Evolutionary conservation across 1,140 invertebrate genomes (phyloP).

Genomic region (Zophobas morio): DNA sequence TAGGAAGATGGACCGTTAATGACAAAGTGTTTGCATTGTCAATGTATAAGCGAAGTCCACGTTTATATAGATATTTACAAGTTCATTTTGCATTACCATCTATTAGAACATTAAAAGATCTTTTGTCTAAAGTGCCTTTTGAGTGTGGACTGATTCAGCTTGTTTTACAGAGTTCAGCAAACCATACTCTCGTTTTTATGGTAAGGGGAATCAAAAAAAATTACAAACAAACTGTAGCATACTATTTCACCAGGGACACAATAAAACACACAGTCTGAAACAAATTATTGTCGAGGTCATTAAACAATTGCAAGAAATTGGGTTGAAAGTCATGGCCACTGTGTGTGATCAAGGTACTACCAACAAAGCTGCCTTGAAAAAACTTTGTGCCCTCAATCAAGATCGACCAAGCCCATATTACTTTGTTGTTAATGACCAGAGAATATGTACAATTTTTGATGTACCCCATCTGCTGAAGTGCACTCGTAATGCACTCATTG

Average conservation of each 20-base stretch:
- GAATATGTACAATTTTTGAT: conserved; percentile 48
- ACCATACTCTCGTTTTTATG: conserved; percentile 50
- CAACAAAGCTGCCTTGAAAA: conserved; percentile 42
- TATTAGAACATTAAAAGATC: no score
- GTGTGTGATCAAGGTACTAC: conserved; percentile 53
- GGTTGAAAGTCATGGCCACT: conserved; percentile 44
- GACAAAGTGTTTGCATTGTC: no score
- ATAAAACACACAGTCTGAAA: neutral
- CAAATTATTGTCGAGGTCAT: conserved; percentile 31
- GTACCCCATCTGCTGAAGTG: conserved; percentile 49
- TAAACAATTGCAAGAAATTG: conserved; percentile 32
- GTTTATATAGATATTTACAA: no score
- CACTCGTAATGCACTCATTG: conserved; percentile 47
- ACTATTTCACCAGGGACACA: conserved; percentile 37
- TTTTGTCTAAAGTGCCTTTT: no score
- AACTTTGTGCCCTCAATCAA: conserved; percentile 13
- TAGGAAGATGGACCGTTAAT: no score
- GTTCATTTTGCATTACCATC: no score
- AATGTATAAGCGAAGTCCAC: no score
- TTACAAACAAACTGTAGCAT: conserved; percentile 42
- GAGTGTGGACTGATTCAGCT: no score
- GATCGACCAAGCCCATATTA: conserved; percentile 29
- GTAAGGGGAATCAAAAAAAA: conserved; percentile 29
- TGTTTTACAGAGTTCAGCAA: neutral
- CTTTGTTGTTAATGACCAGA: conserved; percentile 47